Conservation (phyloP, 2,113 vertebrate genomes). For the Myrmecobius fasciatus region DNA sequence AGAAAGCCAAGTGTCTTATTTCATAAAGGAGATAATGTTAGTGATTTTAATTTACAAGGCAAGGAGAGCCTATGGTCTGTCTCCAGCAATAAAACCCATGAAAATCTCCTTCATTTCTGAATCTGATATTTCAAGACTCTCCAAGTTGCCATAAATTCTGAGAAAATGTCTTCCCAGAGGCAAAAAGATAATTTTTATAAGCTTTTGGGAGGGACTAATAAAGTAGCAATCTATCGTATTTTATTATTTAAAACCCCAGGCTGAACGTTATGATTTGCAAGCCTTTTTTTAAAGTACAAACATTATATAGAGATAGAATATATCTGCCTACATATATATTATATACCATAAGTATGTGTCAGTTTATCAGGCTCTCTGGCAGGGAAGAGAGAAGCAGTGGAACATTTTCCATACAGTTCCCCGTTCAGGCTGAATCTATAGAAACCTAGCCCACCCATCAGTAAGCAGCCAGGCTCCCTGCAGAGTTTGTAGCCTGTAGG, state of each 20-base stretch:
- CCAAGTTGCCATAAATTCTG: slow-evolving; percentile 84
- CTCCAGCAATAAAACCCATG: slow-evolving; percentile 56
- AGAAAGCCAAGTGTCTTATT: slow-evolving; percentile 75
- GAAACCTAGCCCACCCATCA: slow-evolving; percentile 67
- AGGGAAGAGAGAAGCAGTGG: neutral
- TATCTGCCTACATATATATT: neutral
- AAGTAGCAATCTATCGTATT: slow-evolving; percentile 84
- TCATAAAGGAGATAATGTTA: slow-evolving; percentile 69
- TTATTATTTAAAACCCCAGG: slow-evolving; percentile 86
- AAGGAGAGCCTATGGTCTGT: slow-evolving; percentile 61
- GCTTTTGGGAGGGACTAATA: slow-evolving; percentile 85
- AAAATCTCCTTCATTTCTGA: slow-evolving; percentile 78
- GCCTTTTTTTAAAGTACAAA: slow-evolving; percentile 78
- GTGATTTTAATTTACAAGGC: slow-evolving; percentile 80
- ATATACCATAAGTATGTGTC: slow-evolving; percentile 74
- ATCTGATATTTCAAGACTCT: slow-evolving; percentile 81
- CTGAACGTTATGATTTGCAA: slow-evolving; percentile 82
- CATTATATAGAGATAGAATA: slow-evolving; percentile 13
- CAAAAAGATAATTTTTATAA: slow-evolving; percentile 87
- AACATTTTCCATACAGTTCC: neutral
- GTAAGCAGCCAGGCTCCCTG: slow-evolving; percentile 80
- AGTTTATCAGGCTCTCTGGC: slow-evolving; percentile 65
- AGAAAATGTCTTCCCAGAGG: slow-evolving; percentile 85
- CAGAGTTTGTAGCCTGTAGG: slow-evolving; percentile 85
- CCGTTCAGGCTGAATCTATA: neutral